A percentile compares a stretch with the other conserved stretches of the same genome.
phyloP scores from a whole-genome alignment of 2,888 invertebrate species.

The Trichacis sp. region DNA sequence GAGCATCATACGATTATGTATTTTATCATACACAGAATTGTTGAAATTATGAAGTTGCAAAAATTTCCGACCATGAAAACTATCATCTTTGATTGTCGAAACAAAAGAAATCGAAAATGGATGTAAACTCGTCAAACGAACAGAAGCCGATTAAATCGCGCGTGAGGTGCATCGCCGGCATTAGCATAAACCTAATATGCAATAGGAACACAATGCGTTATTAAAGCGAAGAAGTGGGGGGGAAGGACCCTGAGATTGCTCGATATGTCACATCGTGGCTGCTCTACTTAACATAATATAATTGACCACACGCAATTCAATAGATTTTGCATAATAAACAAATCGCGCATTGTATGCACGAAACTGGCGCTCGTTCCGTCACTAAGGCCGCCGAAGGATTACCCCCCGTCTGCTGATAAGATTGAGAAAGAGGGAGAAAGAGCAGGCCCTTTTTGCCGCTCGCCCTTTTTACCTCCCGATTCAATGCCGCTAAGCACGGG shows the following conservation, averaged over 20 bases:
- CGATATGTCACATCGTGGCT: slow-evolving; percentile 59
- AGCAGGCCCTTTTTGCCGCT: slow-evolving; percentile 18
- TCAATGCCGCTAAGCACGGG: slow-evolving; percentile 26
- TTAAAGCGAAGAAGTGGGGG: slow-evolving; percentile 54
- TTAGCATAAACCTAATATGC: slow-evolving; percentile 69
- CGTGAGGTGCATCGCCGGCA: slow-evolving; percentile 54
- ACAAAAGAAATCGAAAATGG: slow-evolving; percentile 14
- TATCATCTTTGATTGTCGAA: too few relatives aligned
- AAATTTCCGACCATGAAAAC: too few relatives aligned
- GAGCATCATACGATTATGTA: too few relatives aligned
- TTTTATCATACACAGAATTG: too few relatives aligned
- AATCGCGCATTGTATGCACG: slow-evolving; percentile 54
- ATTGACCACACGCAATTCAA: slow-evolving; percentile 68
- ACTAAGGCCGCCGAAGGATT: slow-evolving; percentile 39
- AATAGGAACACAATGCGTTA: slow-evolving; percentile 66
- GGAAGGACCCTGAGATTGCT: slow-evolving; percentile 50
- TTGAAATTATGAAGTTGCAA: too few relatives aligned
- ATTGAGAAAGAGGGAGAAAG: slow-evolving; percentile 14
- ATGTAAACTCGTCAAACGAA: background rate
- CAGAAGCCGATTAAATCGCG: slow-evolving; percentile 52
- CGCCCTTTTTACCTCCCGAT: slow-evolving; percentile 18
- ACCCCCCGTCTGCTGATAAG: slow-evolving; percentile 36
- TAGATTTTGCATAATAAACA: slow-evolving; percentile 64
- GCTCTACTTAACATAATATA: slow-evolving; percentile 69
- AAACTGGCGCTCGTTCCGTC: slow-evolving; percentile 44